phyloP scores from a whole-genome alignment of 1,140 invertebrate species.

The Bombus difficillimus region DNA sequence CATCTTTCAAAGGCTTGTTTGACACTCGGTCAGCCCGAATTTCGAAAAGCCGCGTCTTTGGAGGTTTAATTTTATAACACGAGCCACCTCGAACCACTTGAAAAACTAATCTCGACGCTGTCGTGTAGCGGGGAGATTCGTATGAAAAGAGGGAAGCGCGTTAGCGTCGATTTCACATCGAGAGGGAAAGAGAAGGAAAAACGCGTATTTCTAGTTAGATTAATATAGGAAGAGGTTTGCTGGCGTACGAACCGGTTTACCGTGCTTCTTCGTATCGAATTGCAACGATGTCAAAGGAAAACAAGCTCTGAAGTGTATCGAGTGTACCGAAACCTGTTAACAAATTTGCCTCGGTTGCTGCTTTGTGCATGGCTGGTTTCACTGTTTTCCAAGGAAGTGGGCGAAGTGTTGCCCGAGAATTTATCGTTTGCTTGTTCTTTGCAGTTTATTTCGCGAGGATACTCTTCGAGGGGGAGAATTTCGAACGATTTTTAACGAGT shows the following conservation, averaged over 20 bases:
- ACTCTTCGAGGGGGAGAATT: not conserved
- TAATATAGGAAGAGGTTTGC: not conserved
- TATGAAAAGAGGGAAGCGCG: not conserved
- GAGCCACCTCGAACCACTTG: not conserved
- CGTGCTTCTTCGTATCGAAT: not conserved
- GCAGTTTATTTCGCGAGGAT: not conserved
- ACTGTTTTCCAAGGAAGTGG: not conserved
- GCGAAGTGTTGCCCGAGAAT: not conserved
- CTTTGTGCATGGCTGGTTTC: conserved; percentile 2
- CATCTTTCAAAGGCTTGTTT: not conserved
- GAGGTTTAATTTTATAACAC: conserved; percentile 12
- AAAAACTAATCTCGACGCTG: conserved; percentile 9
- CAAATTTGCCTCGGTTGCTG: not conserved
- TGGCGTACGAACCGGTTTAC: not conserved
- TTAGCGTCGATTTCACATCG: not conserved
- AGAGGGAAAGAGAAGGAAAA: no score
- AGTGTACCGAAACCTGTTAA: conserved; percentile 3
- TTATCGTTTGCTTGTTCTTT: not conserved
- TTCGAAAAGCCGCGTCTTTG: not conserved
- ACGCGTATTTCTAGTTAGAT: not conserved
- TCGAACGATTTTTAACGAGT: not conserved
- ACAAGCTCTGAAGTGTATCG: not conserved
- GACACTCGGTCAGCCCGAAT: not conserved
- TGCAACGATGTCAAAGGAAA: conserved; percentile 14
- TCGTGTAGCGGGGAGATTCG: not conserved